phyloP scores from a whole-genome alignment of 2,797 vertebrate genomes.

The Micromesistius poutassou region DNA sequence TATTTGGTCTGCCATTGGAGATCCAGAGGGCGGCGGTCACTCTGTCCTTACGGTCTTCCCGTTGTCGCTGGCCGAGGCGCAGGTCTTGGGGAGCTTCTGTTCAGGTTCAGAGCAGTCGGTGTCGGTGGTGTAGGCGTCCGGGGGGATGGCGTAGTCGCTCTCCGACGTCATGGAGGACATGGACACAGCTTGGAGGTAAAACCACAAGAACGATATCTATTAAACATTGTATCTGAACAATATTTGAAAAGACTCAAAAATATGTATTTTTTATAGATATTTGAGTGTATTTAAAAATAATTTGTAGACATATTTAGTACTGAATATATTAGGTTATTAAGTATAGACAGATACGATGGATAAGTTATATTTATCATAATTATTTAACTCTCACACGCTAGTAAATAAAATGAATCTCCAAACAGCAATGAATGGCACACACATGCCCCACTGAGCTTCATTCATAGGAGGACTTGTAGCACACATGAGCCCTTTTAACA shows the following conservation, averaged over 20 bases:
- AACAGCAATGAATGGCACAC: neutral
- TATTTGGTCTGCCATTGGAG: neutral
- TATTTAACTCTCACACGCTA: neutral
- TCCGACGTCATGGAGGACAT: constrained; percentile 92
- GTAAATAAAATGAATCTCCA: neutral
- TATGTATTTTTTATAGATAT: too few relatives aligned
- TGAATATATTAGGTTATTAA: too few relatives aligned
- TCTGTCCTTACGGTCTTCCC: constrained; percentile 84
- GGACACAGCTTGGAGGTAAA: constrained; percentile 81
- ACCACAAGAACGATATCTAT: neutral
- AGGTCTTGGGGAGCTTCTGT: constrained; percentile 91
- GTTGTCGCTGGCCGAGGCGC: constrained; percentile 81
- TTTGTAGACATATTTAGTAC: too few relatives aligned
- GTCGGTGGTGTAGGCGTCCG: constrained; percentile 93
- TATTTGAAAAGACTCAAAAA: too few relatives aligned
- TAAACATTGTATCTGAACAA: neutral
- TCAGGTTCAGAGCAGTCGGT: constrained; percentile 90
- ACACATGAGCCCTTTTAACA: neutral
- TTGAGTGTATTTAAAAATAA: too few relatives aligned
- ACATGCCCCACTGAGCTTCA: neutral
- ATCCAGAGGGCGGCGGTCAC: neutral
- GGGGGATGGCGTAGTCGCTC: constrained; percentile 95
- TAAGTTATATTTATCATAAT: neutral
- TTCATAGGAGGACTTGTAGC: neutral
- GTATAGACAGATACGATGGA: neutral